Base-by-base conservation (phyloP, 2,888 invertebrate genomes). In the Drosophila flavopinicola region DNA sequence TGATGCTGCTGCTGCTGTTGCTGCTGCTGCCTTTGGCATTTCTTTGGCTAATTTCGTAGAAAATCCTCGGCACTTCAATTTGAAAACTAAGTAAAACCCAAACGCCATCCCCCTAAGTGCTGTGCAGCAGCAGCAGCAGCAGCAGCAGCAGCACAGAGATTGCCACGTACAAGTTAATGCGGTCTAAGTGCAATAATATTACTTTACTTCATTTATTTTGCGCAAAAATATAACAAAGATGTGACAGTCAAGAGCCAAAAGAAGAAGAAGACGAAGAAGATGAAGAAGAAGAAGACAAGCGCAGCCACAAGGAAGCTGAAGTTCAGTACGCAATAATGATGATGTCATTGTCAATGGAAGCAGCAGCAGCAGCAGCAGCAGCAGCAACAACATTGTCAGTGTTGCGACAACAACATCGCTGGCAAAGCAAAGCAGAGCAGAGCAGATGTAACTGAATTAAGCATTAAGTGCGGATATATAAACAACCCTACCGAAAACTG, bases 311-410 rank as follows among this genome's bases (percentile, higher is more conserved):
- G 63, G 61, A 23, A 32, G 49, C 58, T 37, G 68, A 39, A 64
- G 80, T 66, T 72, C 54, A 77, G 73, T 73, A 87, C 73, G 77
- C 89, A 80, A 85, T 89, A 87, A 88, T 90, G 88, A 87, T 90
- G 88, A 89, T 90, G 88, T 88, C 88, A 90, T 89, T 89, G 89
- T 89, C 88, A 89, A 89, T 88, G 84, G 67, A 52, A 75, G 45
- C 59, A 64, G 48, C 54, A 73, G 49, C 69, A 68, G 29, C 75
- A 70, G 49, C 66, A 58, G 25, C 60, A 63, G 29, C 17, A 53
- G 33, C 39, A 65, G 37, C 54, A 67, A 49, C 42, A 54, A 66
- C 60, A 58, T 66, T 56, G 74, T 57, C 59, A 47, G 29, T 38
- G 66, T 13, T 41, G 23, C 20, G 41, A 59, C 57, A 35, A 56